These are phyloP conservation scores for Pampusana beccarii DNA, from an alignment of 2,113 vertebrate species.

Conservation along the genomic window DNA sequence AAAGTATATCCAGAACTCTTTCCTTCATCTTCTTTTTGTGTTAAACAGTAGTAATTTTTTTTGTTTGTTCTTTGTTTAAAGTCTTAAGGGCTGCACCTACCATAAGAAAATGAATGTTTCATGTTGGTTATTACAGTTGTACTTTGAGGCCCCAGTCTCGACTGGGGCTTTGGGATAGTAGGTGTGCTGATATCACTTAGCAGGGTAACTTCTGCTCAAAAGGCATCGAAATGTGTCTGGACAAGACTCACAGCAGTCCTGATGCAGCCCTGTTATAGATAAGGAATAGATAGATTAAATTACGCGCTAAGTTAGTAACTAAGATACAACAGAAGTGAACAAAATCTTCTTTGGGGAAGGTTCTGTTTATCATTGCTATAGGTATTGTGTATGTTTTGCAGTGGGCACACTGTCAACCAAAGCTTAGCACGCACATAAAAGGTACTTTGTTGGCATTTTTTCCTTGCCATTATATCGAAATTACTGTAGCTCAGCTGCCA, in stretches of 20 bases:
- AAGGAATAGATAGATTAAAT: slow-evolving; percentile 28
- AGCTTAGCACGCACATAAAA: slow-evolving; percentile 48
- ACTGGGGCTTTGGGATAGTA: neutral
- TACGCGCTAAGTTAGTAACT: neutral
- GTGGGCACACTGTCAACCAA: slow-evolving; percentile 57
- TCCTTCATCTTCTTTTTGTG: neutral
- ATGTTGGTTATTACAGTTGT: neutral
- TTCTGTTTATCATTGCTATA: slow-evolving; percentile 45
- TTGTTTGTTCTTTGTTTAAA: neutral
- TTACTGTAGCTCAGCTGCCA: slow-evolving; percentile 36
- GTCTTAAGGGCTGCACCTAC: neutral
- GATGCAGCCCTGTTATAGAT: slow-evolving; percentile 8
- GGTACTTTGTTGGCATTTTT: slow-evolving; percentile 46
- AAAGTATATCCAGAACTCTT: neutral
- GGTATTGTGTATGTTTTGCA: slow-evolving; percentile 54
- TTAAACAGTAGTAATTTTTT: neutral
- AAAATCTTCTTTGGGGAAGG: slow-evolving; percentile 13
- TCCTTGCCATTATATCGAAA: slow-evolving; percentile 47
- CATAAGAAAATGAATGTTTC: neutral
- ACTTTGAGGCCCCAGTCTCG: neutral
- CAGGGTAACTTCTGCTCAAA: neutral
- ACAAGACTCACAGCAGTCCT: neutral
- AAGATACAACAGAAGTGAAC: neutral
- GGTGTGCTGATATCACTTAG: neutral
- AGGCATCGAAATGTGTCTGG: neutral